Conservation (phyloP, 1,140 invertebrate species). For the Pseudomyrmex flavicornis region DNA sequence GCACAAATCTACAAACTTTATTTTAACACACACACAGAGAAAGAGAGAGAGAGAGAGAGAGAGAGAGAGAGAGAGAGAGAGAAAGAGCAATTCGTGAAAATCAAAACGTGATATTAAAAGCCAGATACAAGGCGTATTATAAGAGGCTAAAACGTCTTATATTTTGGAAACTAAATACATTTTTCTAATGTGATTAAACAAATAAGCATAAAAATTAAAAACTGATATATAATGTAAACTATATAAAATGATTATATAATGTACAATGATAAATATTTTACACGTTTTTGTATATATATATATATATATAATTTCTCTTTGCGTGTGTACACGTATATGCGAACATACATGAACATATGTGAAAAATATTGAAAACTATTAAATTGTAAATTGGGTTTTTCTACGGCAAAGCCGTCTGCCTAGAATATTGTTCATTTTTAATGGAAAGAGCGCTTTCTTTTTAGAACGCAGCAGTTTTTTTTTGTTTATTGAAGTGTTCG, state of each 20-base stretch:
- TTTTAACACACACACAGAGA: constrained; percentile 29
- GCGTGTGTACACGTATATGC: background rate
- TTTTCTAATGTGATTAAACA: constrained; percentile 30
- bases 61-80: background rate
- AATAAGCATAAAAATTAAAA: background rate
- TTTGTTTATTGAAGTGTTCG: background rate
- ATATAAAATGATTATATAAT: background rate
- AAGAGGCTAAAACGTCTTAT: constrained; percentile 33
- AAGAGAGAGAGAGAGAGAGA: background rate
- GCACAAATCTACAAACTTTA: constrained; percentile 60
- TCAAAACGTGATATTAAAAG: constrained; percentile 21
- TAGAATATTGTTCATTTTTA: constrained; percentile 6
- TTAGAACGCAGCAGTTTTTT: background rate
- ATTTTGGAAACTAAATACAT: constrained; percentile 33
- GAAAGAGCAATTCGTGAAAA: constrained; percentile 22
- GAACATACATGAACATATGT: constrained; percentile 29
- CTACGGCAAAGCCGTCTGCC: constrained; percentile 2
- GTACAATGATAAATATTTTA: constrained; percentile 16
- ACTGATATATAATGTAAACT: background rate
- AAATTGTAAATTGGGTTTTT: background rate
- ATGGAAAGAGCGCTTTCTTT: background rate
- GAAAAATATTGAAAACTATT: constrained; percentile 4
- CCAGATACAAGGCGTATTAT: background rate
- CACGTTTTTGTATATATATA: background rate
- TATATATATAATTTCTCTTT: constrained; percentile 18